A percentile compares a stretch with the other conserved stretches of the same genome.
Conservation (phyloP, 2,888 invertebrate genomes). For the Tupiocoris notatus region DNA sequence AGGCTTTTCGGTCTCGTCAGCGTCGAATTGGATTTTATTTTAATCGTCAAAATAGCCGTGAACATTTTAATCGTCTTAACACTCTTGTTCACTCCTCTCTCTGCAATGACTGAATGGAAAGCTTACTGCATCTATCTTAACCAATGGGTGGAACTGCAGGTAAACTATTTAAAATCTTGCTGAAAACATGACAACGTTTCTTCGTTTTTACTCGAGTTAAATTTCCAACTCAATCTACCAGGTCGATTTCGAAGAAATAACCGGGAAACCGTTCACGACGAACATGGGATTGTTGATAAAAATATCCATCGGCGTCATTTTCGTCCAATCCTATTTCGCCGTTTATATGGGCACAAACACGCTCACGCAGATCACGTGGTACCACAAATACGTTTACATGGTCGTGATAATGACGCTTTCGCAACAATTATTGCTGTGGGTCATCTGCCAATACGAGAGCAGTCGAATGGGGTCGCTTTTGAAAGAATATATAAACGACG, state of each 20-base stretch:
- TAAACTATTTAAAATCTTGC: too few relatives aligned
- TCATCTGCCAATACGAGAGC: slow-evolving; percentile 31
- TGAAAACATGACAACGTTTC: not conserved
- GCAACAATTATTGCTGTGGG: slow-evolving; percentile 29
- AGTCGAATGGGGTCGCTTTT: slow-evolving; percentile 18
- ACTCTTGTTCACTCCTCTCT: slow-evolving; percentile 23
- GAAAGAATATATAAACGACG: slow-evolving; percentile 20
- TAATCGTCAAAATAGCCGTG: slow-evolving; percentile 27
- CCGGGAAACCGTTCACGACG: slow-evolving; percentile 21
- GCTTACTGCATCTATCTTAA: slow-evolving; percentile 32
- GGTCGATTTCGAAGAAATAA: slow-evolving; percentile 33
- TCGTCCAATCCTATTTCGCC: slow-evolving; percentile 11
- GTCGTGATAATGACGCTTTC: slow-evolving; percentile 13
- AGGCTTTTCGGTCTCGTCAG: slow-evolving; percentile 5
- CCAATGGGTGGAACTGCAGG: slow-evolving; percentile 34
- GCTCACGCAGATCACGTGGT: slow-evolving; percentile 15
- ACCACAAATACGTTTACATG: slow-evolving; percentile 39
- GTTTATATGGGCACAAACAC: slow-evolving; percentile 29
- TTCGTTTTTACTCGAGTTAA: not conserved
- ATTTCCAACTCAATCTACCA: not conserved
- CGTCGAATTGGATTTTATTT: slow-evolving; percentile 25
- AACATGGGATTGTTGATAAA: slow-evolving; percentile 23
- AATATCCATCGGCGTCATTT: slow-evolving; percentile 26
- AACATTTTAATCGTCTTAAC: slow-evolving; percentile 19
- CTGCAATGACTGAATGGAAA: slow-evolving; percentile 28